Percentiles rank a stretch among this genome's conserved stretches.
Conservation (phyloP, 2,113 vertebrate genomes). For the Cygnus buccinator region DNA sequence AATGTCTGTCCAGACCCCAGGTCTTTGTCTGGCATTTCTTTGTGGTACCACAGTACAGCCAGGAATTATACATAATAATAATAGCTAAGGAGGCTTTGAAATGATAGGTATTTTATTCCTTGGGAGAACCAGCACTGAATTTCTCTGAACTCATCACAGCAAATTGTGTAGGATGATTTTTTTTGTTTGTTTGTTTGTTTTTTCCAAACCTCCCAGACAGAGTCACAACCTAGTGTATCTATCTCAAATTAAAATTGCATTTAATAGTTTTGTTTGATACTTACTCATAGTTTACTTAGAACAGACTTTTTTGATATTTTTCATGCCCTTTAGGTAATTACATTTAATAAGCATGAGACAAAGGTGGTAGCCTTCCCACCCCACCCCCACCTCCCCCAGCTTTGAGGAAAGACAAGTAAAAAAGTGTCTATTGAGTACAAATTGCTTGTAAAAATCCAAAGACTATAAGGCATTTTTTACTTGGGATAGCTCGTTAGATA, state of each 20-base stretch:
- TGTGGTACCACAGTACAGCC: not conserved
- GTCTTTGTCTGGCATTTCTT: not conserved
- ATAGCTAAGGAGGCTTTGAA: not conserved
- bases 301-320: not conserved
- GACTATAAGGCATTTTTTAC: slow-evolving; percentile 47
- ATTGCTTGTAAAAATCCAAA: slow-evolving; percentile 38
- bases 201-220: not conserved
- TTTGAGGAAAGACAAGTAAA: not conserved
- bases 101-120: not conserved
- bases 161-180: not conserved
- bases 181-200: not conserved
- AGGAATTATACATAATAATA: not conserved
- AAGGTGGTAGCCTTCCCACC: not conserved
- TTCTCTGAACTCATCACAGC: not conserved
- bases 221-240: not conserved
- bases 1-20: not conserved
- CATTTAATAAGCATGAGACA: not conserved
- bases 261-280: not conserved
- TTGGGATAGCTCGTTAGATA: slow-evolving; percentile 41
- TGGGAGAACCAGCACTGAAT: not conserved
- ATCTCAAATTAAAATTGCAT: not conserved
- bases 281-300: not conserved
- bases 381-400: not conserved
- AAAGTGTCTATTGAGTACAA: slow-evolving; percentile 13
- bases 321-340: not conserved